Base-by-base conservation (phyloP, 2,113 vertebrate species). In the Tenebrosternarchus preto region DNA sequence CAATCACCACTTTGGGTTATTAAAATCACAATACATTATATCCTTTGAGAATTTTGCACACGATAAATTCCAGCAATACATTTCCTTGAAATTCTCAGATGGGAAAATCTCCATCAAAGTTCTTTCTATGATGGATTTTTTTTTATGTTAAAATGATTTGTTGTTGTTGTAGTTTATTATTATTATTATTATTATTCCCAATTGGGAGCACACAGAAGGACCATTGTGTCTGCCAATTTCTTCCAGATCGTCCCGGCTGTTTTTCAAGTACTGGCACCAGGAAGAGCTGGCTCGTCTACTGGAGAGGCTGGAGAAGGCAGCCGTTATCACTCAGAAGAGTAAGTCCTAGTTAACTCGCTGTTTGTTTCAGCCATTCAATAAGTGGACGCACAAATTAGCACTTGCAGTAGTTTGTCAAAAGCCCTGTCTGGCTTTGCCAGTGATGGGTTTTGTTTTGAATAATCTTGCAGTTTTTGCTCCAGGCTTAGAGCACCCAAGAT, bases 261-360 rank as follows among this genome's bases (percentile, higher is more conserved):
- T 94, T 85, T 94, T 94, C 76, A 94, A 94, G 68, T 93, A 93
- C 63, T 93, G 93, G 92, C 93, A 94, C 73, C 91, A 93, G 81
- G 93, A 92, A 0, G 84, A 92, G 71, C 81, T 94, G 85, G 79
- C 85, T 22, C 87, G 88, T 24, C 87, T 72, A 27, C 59, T 94
- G 67, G 86, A 90, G 12, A 80, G 0, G 46, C 80, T 94, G 76
- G 91, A 85, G 55, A 87, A 75, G 36, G 91, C 92, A 36, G 91
- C 91, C 16, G 25, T 91, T 66, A 43, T 88, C 78, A 85, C 94
- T 79, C 93, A 94, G 83, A 94, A 93, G 84, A 87, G 93, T 94
- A 56, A 89, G 92, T 72, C 0, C n/a, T 43, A 71, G 2, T 77
- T 25, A 39, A 31, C 22, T 39, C 17, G 11, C n/a, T 29, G 29